phyloP scores from a whole-genome alignment of 2,888 invertebrate species.

The Fragum sueziense region DNA sequence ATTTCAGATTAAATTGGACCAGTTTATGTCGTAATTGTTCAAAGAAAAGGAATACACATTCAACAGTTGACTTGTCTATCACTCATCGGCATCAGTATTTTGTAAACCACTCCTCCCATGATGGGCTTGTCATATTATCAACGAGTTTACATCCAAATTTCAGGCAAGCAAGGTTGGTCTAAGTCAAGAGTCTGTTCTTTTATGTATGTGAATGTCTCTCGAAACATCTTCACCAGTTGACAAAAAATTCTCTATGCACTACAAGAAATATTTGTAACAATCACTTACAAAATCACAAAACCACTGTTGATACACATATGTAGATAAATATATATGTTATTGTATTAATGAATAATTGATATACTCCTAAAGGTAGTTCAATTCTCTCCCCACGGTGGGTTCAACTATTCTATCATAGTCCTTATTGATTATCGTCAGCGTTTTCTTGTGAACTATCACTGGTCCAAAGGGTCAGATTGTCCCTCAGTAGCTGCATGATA shows the following conservation, averaged over 20 bases:
- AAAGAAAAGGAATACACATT: no score
- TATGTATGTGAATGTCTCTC: background rate
- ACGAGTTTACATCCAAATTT: no score
- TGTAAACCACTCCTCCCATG: no score
- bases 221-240: background rate
- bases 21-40: no score
- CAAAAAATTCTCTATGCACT: background rate
- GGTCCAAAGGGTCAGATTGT: slow-evolving; percentile 92
- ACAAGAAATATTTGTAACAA: background rate
- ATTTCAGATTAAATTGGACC: no score
- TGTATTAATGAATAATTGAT: background rate
- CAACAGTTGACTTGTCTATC: no score
- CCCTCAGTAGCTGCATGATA: slow-evolving; percentile 97
- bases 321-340: background rate
- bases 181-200: no score
- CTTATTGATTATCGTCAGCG: slow-evolving; percentile 23
- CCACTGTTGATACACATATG: background rate
- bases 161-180: no score
- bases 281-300: background rate
- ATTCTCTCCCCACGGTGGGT: background rate
- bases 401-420: background rate
- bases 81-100: no score
- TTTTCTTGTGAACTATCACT: slow-evolving; percentile 84
- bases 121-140: no score
- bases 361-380: background rate